Evolutionary conservation across 2,888 invertebrate genomes (phyloP).

Genomic region (Hydraecia micacea): DNA sequence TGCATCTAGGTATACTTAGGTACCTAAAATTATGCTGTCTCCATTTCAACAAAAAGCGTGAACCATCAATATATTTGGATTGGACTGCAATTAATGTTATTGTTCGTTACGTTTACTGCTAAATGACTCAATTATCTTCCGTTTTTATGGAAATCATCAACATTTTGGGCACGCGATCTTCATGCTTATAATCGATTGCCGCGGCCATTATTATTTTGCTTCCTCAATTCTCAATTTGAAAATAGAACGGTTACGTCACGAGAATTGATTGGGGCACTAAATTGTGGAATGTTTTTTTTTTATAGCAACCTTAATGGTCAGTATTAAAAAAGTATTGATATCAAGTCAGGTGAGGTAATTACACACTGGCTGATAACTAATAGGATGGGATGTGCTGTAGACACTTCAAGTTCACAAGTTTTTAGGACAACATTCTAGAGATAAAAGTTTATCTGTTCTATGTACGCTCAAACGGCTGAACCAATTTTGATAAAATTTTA

Average conservation of each 20-base stretch:
- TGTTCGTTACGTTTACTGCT: slow-evolving; percentile 52
- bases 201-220: slow-evolving; percentile 40
- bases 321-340: neutral
- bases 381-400: neutral
- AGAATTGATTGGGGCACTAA: slow-evolving; percentile 17
- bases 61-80: slow-evolving; percentile 40
- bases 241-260: slow-evolving; percentile 43
- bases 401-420: neutral
- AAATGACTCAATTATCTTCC: slow-evolving; percentile 54
- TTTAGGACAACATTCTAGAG: neutral
- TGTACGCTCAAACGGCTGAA: too few relatives aligned
- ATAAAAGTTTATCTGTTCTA: neutral
- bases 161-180: slow-evolving; percentile 58
- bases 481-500: too few relatives aligned
- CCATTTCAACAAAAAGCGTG: slow-evolving; percentile 39
- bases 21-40: neutral
- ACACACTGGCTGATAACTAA: neutral
- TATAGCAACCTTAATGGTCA: neutral
- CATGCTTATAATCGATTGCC: slow-evolving; percentile 51
- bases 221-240: slow-evolving; percentile 47
- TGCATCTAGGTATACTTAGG: too few relatives aligned
- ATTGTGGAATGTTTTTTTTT: neutral
- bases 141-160: slow-evolving; percentile 44
- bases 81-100: slow-evolving; percentile 53
- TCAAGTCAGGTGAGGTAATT: neutral